Evolutionary conservation across 2,888 invertebrate species (phyloP), one percentile per base, ranked within the genome.

Genomic region (Lathronympha strigana): DNA sequence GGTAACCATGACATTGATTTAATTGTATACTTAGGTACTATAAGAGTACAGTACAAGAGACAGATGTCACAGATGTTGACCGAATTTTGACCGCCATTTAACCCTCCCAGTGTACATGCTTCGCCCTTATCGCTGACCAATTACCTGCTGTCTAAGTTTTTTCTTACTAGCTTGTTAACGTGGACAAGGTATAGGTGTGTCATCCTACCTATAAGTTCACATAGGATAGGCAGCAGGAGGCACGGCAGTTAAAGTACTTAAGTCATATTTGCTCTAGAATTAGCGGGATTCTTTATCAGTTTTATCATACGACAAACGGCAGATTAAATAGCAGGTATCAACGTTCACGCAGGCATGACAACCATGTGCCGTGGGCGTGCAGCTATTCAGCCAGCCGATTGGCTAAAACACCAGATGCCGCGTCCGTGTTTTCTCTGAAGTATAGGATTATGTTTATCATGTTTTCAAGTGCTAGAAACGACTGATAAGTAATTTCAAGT

Each of bases 341-440:
- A 17, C 25, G 51, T 62, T 64, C 68, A 55, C 68, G 68, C 55
- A 63, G 67, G 82, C 88, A 86, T 88, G 88, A 81, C 72, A 79
- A 69, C 71, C 90, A 89, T 88, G 90, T 82, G 72, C 50, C 68
- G 86, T 78, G 85, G 90, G 90, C 90, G 86, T 90, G 90, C 78
- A 78, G 38, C 21, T 45, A 69, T 69, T 47, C 60, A 13, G 63
- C 9, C n/a, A 13, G 67, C 66, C 70, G 68, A 88, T 88, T 90
- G 88, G 88, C 63, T 63, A 69, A 66, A 54, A 50, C 4, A 28
- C 23, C 49, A 57, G 51, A 54, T 54, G 47, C 13, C 5, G 21
- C 63, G 17, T 13, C 9, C 9, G 61, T 66, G 47, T 71, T 73
- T 73, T 68, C 66, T 63, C 67, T 45, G 19, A 54, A 57, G 38